Evolutionary conservation across 2,113 vertebrate genomes (phyloP).

Genomic region (Mormyrus lacerda): DNA sequence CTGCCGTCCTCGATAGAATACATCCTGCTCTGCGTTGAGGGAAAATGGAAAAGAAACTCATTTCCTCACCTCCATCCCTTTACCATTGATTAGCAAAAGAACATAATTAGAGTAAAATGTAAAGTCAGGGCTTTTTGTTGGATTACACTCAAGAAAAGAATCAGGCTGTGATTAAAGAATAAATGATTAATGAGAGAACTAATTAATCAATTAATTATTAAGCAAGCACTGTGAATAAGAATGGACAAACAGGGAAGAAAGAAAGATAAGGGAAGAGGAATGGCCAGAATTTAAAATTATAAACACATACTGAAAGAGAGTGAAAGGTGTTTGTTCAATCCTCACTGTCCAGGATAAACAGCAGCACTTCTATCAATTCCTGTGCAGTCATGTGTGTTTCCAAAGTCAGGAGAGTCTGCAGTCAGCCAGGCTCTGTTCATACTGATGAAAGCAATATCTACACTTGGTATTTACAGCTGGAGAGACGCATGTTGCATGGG

Average conservation of each 20-base stretch:
- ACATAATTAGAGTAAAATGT: slow-evolving; percentile 69
- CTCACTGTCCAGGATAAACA: slow-evolving; percentile 1
- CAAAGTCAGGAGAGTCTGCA: slow-evolving; percentile 28
- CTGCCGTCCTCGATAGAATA: slow-evolving; percentile 55
- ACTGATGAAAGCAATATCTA: slow-evolving; percentile 20
- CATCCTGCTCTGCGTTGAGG: slow-evolving; percentile 54
- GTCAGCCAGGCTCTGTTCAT: slow-evolving; percentile 22
- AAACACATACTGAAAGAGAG: slow-evolving; percentile 34
- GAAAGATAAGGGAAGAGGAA: not conserved
- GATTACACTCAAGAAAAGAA: slow-evolving; percentile 60
- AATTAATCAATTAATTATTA: slow-evolving; percentile 76
- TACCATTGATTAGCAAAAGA: slow-evolving; percentile 65
- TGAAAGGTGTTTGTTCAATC: slow-evolving; percentile 33
- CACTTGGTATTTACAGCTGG: slow-evolving; percentile 26
- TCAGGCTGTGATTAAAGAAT: slow-evolving; percentile 68
- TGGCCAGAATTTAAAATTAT: slow-evolving; percentile 39
- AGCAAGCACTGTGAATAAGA: slow-evolving; percentile 59
- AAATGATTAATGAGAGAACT: slow-evolving; percentile 69
- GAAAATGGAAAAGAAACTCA: slow-evolving; percentile 42
- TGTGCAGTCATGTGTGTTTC: slow-evolving; percentile 12
- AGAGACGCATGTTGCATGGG: not conserved
- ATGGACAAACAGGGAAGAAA: slow-evolving; percentile 39
- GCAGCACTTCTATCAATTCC: not conserved
- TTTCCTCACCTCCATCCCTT: slow-evolving; percentile 66
- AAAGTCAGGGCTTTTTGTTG: slow-evolving; percentile 59